Conservation (phyloP, 2,888 invertebrate species). For the Amblyteles armatorius region DNA sequence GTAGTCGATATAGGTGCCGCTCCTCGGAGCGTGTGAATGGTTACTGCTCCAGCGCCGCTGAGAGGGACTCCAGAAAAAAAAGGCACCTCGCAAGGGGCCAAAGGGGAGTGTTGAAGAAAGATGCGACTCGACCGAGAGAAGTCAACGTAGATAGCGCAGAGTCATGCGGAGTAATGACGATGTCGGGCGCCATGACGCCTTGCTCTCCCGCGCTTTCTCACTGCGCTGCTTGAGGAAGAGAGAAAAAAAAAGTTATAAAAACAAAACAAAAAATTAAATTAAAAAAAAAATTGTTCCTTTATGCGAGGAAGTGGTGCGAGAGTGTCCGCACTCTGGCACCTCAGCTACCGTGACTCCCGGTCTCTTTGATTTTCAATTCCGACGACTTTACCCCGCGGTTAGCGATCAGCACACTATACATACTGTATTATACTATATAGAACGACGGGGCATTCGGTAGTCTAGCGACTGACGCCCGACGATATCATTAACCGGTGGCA, state of each 20-base stretch:
- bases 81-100: constrained; percentile 70
- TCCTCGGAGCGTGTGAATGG: constrained; percentile 78
- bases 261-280: constrained; percentile 24
- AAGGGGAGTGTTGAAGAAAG: constrained; percentile 73
- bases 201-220: constrained; percentile 54
- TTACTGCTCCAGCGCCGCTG: constrained; percentile 34
- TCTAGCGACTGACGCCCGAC: constrained; percentile 44
- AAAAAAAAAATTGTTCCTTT: constrained; percentile 53
- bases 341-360: constrained; percentile 66
- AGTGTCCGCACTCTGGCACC: constrained; percentile 41
- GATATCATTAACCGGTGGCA: constrained; percentile 74
- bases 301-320: constrained; percentile 24
- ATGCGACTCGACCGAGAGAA: constrained; percentile 69
- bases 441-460: constrained; percentile 15
- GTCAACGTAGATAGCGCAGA: constrained; percentile 77
- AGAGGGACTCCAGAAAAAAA: constrained; percentile 17
- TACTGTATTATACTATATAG: background rate
- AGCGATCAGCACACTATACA: background rate
- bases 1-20: constrained; percentile 45
- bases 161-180: constrained; percentile 83
- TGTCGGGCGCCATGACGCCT: constrained; percentile 77
- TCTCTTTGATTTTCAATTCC: constrained; percentile 34
- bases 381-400: constrained; percentile 15
- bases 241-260: constrained; percentile 30
- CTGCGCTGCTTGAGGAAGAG: constrained; percentile 34